A percentile compares a stretch with the other conserved stretches of the same genome.
Evolutionary conservation across 2,888 invertebrate species (phyloP).

Genomic region (Drosophila falleni): DNA sequence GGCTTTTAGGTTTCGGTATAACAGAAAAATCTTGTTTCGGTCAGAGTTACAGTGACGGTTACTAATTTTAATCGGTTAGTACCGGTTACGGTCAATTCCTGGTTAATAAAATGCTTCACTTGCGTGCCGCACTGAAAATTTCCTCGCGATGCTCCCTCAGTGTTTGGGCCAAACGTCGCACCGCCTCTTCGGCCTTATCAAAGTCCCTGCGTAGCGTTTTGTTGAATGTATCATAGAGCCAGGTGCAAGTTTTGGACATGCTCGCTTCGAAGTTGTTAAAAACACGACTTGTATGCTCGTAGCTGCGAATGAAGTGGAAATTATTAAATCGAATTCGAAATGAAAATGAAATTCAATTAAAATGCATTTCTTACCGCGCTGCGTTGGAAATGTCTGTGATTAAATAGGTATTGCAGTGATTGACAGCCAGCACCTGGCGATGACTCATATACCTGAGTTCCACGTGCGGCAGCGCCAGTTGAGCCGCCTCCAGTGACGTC

Average conservation of each 20-base stretch:
- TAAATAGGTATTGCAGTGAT: slow-evolving; percentile 83
- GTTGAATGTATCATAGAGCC: slow-evolving; percentile 84
- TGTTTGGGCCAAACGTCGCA: slow-evolving; percentile 75
- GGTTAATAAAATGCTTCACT: slow-evolving; percentile 54
- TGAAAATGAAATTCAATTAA: neutral
- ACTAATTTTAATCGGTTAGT: too few species aligned
- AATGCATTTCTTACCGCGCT: slow-evolving; percentile 65
- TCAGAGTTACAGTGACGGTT: too few species aligned
- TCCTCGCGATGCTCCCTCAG: slow-evolving; percentile 83
- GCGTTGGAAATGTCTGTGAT: slow-evolving; percentile 84
- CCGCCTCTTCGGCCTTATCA: slow-evolving; percentile 81
- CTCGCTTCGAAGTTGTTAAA: slow-evolving; percentile 81
- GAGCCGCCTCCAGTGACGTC: slow-evolving; percentile 83
- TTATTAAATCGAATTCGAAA: neutral
- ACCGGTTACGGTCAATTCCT: too few species aligned
- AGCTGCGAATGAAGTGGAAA: slow-evolving; percentile 57
- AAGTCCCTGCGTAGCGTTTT: slow-evolving; percentile 83
- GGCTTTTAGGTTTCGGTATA: too few species aligned
- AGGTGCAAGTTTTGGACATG: slow-evolving; percentile 82
- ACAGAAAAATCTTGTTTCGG: too few species aligned
- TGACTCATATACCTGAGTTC: slow-evolving; percentile 84
- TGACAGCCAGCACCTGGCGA: slow-evolving; percentile 83
- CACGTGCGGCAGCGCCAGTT: slow-evolving; percentile 84
- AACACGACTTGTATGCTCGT: slow-evolving; percentile 83
- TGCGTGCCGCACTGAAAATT: slow-evolving; percentile 79